Base-by-base conservation (phyloP, 37 sponge, comb jelly and placozoan species). In the Aphrocallistes beatrix region DNA sequence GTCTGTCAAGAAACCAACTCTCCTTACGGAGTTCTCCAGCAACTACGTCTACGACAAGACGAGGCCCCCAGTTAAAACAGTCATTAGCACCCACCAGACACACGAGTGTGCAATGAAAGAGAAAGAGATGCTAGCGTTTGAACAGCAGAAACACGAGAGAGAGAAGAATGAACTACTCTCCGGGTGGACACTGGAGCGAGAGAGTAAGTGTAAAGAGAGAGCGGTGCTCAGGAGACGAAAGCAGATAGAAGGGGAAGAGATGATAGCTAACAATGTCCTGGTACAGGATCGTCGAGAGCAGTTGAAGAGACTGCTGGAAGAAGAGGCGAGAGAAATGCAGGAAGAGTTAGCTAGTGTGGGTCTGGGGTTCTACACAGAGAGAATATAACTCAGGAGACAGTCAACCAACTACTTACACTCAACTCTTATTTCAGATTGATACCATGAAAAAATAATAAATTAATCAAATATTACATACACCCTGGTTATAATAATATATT, bases 61-160 rank as follows among this genome's bases (percentile, higher is more conserved):
- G 6, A 60, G n/a, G 34, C 75, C 75, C 3, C 75, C 75, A 19
- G 75, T 30, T 19, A 60, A 30, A 8, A 19, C 75, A 3, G n/a
- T 60, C 8, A 60, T 60, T 25, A 60, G 3, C 21, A 60, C 75
- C 6, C 75, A 60, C 34, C 25, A 60, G 8, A 19, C 75, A 13
- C n/a, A 60, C 34, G 75, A 60, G 34, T 30, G 75, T 21, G 75
- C 75, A 3, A 60, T 60, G 75, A 60, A 13, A 30, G 75, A 60
- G 75, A 60, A 60, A 60, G 75, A 60, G n/a, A 19, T 60, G 75
- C 34, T 60, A 28, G 21, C 75, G 10, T 60, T 60, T 13, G 75
- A 60, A 30, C 75, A 60, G n/a, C 75, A 60, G 21, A 60, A 60
- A 13, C 75, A 60, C 8, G 75, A 60, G 75, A 60, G 75, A 60